Evolutionary conservation across 1,140 invertebrate genomes (phyloP).

Genomic region (Drosophila lowei): DNA sequence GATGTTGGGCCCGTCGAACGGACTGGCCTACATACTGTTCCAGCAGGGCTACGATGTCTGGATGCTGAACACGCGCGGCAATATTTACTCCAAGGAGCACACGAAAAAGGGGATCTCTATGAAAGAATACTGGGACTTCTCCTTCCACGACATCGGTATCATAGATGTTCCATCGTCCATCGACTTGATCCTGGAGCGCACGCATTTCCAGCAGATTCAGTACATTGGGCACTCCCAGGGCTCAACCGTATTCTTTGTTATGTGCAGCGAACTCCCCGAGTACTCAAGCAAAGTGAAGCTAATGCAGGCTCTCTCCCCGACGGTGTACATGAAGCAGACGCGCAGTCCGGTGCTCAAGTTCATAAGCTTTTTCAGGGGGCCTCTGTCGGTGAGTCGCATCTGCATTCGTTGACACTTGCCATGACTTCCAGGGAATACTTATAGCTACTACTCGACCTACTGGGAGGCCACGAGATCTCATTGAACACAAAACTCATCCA

Average conservation of each 20-base stretch:
- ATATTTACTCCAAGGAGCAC: constrained; percentile 86
- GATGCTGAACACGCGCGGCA: constrained; percentile 89
- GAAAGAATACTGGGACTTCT: constrained; percentile 82
- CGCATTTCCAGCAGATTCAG: constrained; percentile 70
- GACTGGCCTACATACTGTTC: constrained; percentile 85
- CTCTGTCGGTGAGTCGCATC: constrained; percentile 20
- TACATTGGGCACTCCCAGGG: constrained; percentile 85
- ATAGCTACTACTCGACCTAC: constrained; percentile 23
- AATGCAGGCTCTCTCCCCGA: constrained; percentile 87
- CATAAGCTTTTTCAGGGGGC: constrained; percentile 27
- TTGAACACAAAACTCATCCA: constrained; percentile 12
- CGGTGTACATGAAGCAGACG: constrained; percentile 60
- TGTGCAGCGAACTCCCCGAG: constrained; percentile 86
- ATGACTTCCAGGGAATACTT: neutral
- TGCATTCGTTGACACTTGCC: neutral
- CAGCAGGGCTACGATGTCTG: constrained; percentile 89
- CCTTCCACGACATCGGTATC: constrained; percentile 88
- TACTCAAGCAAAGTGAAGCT: constrained; percentile 86
- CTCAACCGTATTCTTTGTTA: constrained; percentile 85
- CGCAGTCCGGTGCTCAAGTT: constrained; percentile 45
- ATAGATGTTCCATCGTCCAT: constrained; percentile 88
- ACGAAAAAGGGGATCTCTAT: constrained; percentile 66
- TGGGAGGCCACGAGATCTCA: constrained; percentile 37
- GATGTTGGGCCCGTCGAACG: constrained; percentile 84
- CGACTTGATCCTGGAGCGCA: constrained; percentile 85